phyloP scores from a whole-genome alignment of 1,140 invertebrate species.

The Teleopsis dalmanni region DNA sequence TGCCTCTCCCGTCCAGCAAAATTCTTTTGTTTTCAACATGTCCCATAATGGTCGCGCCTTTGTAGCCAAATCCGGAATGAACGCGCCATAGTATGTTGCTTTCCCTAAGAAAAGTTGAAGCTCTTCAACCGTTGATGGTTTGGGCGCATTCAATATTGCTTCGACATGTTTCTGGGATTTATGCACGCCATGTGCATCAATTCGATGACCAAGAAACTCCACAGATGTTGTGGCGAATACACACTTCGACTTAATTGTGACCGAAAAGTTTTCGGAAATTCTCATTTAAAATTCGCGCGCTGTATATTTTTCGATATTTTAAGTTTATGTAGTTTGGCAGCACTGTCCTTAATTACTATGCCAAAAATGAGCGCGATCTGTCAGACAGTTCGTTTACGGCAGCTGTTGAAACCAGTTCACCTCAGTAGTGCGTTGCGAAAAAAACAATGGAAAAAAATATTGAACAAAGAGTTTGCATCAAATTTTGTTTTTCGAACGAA shows the following conservation, averaged over 20 bases:
- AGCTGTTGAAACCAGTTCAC: no score
- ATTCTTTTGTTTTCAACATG: background rate
- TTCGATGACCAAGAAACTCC: background rate
- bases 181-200: background rate
- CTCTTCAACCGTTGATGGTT: background rate
- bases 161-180: slow-evolving; percentile 1
- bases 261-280: no score
- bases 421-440: no score
- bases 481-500: no score
- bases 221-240: background rate
- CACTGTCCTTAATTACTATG: no score
- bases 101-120: slow-evolving; percentile 2
- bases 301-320: no score
- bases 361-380: no score
- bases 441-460: no score
- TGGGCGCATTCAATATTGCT: background rate
- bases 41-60: background rate
- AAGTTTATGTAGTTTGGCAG: no score
- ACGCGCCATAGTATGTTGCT: background rate
- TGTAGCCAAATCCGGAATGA: slow-evolving; percentile 4
- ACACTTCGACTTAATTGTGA: slow-evolving; percentile 3
- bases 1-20: background rate
- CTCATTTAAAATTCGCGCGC: no score
- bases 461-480: no score
- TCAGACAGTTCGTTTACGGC: no score